Base-by-base conservation (phyloP, 2,797 vertebrate species). In the Scolopax rusticola region DNA sequence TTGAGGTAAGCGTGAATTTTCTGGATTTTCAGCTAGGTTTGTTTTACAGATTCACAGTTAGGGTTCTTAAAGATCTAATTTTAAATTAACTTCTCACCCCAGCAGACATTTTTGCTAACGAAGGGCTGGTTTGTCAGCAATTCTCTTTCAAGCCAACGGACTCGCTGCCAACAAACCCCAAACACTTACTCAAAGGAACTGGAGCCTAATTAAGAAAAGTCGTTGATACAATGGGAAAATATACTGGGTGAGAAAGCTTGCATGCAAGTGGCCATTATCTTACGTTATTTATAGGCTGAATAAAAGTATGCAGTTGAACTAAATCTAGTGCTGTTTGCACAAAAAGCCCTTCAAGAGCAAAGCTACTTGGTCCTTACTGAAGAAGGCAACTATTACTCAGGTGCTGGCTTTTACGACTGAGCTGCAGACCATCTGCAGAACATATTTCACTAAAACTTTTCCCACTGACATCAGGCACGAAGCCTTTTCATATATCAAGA, bases 81-180 rank as follows among this genome's bases (percentile, higher is more conserved):
- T 86, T 84, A 95, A 96, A 90, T 93, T 86, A 95, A 63, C 87
- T 89, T 94, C 90, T 93, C 88, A 79, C 63, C 56, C 77, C 70
- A 85, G 71, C 78, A 96, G 91, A 94, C 68, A 4, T 67, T 87
- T 78, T 54, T 80, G 74, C 80, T 92, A 94, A 89, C 19, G 16
- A 94, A 95, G 24, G 63, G 40, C 67, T 77, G 64, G 51, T 80
- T 94, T 12, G 19, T 90, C 88, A 95, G 93, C 78, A 75, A 60
- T 92, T 83, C 60, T 51, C 90, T 83, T 95, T 85, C 74, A 87
- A 69, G 87, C 93, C 89, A 87, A 65, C 12, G 3, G 65, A 64
- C 43, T 73, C 6, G 4, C 25, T 82, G 88, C 71, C 63, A 87
- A 43, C 11, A 7, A 78, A 78, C 50, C 48, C 43, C 19, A 15